A percentile compares a stretch with the other conserved stretches of the same genome.
These are phyloP conservation scores for Drosophila longiperda DNA, from an alignment of 2,888 invertebrate species.

Conservation along the genomic window DNA sequence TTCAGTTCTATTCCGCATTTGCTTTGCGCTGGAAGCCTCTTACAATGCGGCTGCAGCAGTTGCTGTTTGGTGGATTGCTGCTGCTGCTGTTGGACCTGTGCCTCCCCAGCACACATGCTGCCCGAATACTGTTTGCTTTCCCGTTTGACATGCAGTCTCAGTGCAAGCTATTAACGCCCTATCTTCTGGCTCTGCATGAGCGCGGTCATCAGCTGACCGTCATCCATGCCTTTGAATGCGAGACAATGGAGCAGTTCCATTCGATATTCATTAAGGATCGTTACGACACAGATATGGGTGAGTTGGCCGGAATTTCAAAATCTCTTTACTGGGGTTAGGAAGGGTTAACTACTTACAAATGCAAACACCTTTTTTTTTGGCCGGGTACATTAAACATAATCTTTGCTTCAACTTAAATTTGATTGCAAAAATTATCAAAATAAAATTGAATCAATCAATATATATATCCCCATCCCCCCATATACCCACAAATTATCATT, in stretches of 20 bases:
- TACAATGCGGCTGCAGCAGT: slow-evolving; percentile 32
- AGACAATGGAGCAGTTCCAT: slow-evolving; percentile 7
- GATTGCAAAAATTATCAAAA: not conserved
- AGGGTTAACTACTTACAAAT: not conserved
- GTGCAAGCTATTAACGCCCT: slow-evolving; percentile 73
- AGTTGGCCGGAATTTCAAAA: slow-evolving; percentile 1
- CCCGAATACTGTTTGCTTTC: slow-evolving; percentile 60
- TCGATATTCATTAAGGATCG: slow-evolving; percentile 43
- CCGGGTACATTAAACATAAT: not conserved
- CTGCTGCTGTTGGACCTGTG: slow-evolving; percentile 6
- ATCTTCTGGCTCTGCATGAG: slow-evolving; percentile 75
- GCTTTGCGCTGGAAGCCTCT: slow-evolving; percentile 3
- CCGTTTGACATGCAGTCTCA: slow-evolving; percentile 68
- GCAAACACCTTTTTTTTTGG: not conserved
- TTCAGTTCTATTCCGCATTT: slow-evolving; percentile 29
- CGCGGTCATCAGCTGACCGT: slow-evolving; percentile 84
- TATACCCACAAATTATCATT: not conserved
- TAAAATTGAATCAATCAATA: not conserved
- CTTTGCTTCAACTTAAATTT: not conserved
- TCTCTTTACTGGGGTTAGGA: not conserved
- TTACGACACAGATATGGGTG: slow-evolving; percentile 21
- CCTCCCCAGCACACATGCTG: slow-evolving; percentile 14
- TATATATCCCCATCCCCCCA: not conserved
- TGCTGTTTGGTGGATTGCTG: slow-evolving; percentile 10
- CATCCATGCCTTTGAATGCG: slow-evolving; percentile 73